A percentile compares a stretch with the other conserved stretches of the same genome.
phyloP scores from a whole-genome alignment of 2,797 vertebrate genomes.

The Poecilia picta region DNA sequence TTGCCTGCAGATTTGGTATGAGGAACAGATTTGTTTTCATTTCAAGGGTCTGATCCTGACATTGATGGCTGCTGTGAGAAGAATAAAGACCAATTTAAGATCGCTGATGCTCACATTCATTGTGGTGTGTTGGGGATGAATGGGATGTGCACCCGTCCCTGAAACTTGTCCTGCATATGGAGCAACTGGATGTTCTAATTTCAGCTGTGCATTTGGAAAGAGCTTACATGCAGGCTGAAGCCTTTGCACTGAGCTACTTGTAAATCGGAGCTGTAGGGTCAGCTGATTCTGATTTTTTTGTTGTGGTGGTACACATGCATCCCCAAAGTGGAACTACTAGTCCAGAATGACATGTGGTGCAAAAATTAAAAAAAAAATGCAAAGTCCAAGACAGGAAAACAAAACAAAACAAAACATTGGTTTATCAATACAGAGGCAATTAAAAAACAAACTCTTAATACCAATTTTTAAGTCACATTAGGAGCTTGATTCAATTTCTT shows the following conservation, averaged over 20 bases:
- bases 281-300: background rate
- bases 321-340: slow-evolving; percentile 29
- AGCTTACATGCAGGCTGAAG: slow-evolving; percentile 53
- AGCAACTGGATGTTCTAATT: slow-evolving; percentile 90
- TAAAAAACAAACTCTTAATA: background rate
- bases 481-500: background rate
- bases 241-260: slow-evolving; percentile 51
- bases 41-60: background rate
- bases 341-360: background rate
- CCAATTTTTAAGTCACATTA: background rate
- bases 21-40: background rate
- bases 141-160: slow-evolving; percentile 40
- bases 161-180: slow-evolving; percentile 70
- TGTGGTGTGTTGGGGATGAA: slow-evolving; percentile 37
- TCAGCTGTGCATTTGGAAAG: slow-evolving; percentile 80
- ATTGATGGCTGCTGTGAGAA: background rate
- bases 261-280: background rate
- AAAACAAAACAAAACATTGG: background rate
- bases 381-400: background rate
- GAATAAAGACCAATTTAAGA: background rate
- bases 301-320: slow-evolving; percentile 40
- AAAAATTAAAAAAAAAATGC: background rate
- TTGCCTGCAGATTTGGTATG: slow-evolving; percentile 10
- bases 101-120: slow-evolving; percentile 42
- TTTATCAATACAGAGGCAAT: background rate